Base-by-base conservation (phyloP, 2,888 invertebrate genomes). In the Dinocampus coccinellae region DNA sequence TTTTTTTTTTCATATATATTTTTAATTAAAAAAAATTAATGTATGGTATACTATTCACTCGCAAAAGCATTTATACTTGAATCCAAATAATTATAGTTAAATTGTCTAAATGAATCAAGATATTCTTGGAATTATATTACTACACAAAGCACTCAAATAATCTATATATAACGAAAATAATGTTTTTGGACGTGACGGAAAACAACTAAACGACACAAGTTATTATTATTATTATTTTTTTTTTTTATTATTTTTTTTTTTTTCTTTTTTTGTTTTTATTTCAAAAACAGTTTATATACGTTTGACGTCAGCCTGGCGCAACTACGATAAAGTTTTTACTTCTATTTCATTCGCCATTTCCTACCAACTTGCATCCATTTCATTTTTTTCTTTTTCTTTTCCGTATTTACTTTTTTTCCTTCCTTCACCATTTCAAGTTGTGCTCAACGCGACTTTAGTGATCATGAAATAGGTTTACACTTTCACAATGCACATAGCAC, bases 301-400 rank as follows among this genome's bases (percentile, higher is more conserved):
- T 58, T 58, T 58, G 29, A 20, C 34, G 58, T 33, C 16, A 34
- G 68, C 61, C 68, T 68, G 68, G 60, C 61, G 33, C 47, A 47
- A 52, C 68, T 68, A 53, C 68, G 68, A 68, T 68, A 68, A 68
- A 68, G 61, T 68, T 68, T 47, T 68, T 53, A 42, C 52, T 34
- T 60, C 34, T 24, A 36, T 39, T 39, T 20, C 16, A 24, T 16
- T 16, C 60, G 29, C 33, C 60, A 33, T 47, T n/a, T 42, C 22
- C 53, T 52, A 11, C 26, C 55, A 24, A 63, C 52, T 63, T 42
- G 63, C 47, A 42, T 52, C 47, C 47, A 47, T 20, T 9, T 7
- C 47, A 16, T 47, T 7, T 20, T 24, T 58, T 29, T 33, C 16
- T 26, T n/a, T n/a, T n/a, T n/a, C n/a, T n/a, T n/a, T n/a, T n/a